A percentile compares a stretch with the other conserved stretches of the same genome.
Conservation (phyloP, 2,888 invertebrate species). For the Stegana nigrithorax region DNA sequence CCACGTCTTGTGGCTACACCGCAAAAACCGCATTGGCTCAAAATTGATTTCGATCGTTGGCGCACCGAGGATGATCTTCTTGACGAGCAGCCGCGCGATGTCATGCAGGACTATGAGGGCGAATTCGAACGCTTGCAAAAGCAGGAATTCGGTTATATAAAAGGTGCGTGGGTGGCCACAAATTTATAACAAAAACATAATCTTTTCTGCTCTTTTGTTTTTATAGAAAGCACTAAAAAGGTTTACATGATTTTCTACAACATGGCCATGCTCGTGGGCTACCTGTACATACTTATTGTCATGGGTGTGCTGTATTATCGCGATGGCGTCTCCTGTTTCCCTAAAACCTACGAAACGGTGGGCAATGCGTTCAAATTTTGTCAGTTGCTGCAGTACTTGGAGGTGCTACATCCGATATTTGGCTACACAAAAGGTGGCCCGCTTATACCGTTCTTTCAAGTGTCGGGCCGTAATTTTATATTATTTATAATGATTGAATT, state of each 20-base stretch:
- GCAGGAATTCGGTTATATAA: constrained; percentile 82
- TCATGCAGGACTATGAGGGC: constrained; percentile 82
- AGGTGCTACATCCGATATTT: constrained; percentile 89
- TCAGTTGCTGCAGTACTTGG: constrained; percentile 85
- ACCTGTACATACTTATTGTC: constrained; percentile 79
- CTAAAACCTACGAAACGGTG: constrained; percentile 78
- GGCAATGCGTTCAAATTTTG: constrained; percentile 84
- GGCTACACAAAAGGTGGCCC: constrained; percentile 86
- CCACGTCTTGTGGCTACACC: constrained; percentile 83
- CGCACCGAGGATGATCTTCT: constrained; percentile 77
- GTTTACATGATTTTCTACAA: constrained; percentile 91
- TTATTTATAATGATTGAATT: constrained; percentile 86
- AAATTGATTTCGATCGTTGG: constrained; percentile 94
- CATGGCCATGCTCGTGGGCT: constrained; percentile 89
- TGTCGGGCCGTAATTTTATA: constrained; percentile 81
- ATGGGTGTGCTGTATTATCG: constrained; percentile 81
- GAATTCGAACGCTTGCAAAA: constrained; percentile 80
- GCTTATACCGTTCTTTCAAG: constrained; percentile 81
- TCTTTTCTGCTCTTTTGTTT: not conserved
- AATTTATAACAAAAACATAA: not conserved
- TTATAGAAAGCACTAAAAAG: constrained; percentile 81
- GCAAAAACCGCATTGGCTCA: constrained; percentile 90
- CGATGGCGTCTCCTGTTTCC: constrained; percentile 79
- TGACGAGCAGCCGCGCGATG: constrained; percentile 75
- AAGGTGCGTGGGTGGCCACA: constrained; percentile 71